phyloP scores from a whole-genome alignment of 2,888 invertebrate genomes.

The Morpho deidamia region DNA sequence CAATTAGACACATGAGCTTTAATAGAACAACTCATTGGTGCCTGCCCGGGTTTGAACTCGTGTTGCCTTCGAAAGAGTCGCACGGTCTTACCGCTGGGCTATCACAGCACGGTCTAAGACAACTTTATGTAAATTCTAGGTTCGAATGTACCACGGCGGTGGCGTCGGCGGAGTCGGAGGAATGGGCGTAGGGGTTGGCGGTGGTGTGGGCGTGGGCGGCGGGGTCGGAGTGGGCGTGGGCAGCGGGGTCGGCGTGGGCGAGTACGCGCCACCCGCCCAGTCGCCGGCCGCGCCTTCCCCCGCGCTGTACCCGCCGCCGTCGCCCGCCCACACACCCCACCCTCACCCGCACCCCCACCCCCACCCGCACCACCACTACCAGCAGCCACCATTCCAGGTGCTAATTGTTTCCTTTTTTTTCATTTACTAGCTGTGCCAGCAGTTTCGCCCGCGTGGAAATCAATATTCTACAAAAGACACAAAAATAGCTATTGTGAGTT shows the following conservation, averaged over 20 bases:
- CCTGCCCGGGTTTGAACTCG: too few relatives aligned
- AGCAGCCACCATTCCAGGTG: conserved; percentile 72
- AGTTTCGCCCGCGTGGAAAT: background rate
- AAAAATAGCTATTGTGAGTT: too few relatives aligned
- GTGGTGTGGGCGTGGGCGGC: conserved; percentile 41
- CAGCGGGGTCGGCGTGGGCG: conserved; percentile 42
- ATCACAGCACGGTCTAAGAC: too few relatives aligned
- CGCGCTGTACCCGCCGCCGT: conserved; percentile 71
- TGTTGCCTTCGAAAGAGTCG: too few relatives aligned
- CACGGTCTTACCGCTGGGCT: too few relatives aligned
- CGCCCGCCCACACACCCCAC: conserved; percentile 70
- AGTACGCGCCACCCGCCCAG: conserved; percentile 59
- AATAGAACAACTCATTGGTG: too few relatives aligned
- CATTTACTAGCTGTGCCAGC: background rate
- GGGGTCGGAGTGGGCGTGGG: conserved; percentile 38
- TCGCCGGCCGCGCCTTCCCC: conserved; percentile 67
- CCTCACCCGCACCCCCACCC: conserved; percentile 50
- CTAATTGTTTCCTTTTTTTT: background rate
- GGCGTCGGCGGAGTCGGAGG: conserved; percentile 40
- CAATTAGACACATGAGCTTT: too few relatives aligned
- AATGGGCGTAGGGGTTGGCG: conserved; percentile 31
- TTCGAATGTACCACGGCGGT: conserved; percentile 82
- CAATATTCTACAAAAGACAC: too few relatives aligned
- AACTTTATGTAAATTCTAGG: conserved; percentile 44
- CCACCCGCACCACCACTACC: conserved; percentile 51